A percentile compares a stretch with the other conserved stretches of the same genome.
phyloP scores from a whole-genome alignment of 2,888 invertebrate species.

The Diadromus collaris region DNA sequence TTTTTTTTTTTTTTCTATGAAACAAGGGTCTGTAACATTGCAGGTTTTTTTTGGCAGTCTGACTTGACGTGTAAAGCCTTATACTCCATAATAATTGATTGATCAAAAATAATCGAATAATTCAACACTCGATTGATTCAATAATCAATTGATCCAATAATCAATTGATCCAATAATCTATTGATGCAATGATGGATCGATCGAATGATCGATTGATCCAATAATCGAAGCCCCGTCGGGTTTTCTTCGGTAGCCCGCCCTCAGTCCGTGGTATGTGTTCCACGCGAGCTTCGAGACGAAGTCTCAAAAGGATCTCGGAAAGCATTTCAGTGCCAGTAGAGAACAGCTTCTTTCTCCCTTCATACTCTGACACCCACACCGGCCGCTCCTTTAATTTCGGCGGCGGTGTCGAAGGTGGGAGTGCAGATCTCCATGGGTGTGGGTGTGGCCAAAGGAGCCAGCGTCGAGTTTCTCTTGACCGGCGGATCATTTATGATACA shows the following conservation, averaged over 20 bases:
- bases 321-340: background rate
- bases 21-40: no score
- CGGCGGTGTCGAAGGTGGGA: slow-evolving; percentile 72
- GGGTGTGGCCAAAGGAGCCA: slow-evolving; percentile 73
- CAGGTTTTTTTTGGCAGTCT: background rate
- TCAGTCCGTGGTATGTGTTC: background rate
- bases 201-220: background rate
- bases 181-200: no score
- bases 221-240: background rate
- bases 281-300: background rate
- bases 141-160: background rate
- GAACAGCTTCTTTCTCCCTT: slow-evolving; percentile 31
- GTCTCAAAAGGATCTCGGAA: background rate
- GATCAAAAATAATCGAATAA: no score
- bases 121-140: background rate
- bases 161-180: background rate
- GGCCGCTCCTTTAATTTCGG: slow-evolving; percentile 72
- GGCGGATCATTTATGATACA: slow-evolving; percentile 66
- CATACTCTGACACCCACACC: slow-evolving; percentile 73
- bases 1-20: background rate
- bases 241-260: background rate
- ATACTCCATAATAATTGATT: background rate
- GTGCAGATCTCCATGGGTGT: slow-evolving; percentile 76
- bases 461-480: slow-evolving; percentile 62
- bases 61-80: background rate